A percentile compares a stretch with the other conserved stretches of the same genome.
Conservation (phyloP, 1,140 invertebrate species). For the Neocloeon triangulifer region DNA sequence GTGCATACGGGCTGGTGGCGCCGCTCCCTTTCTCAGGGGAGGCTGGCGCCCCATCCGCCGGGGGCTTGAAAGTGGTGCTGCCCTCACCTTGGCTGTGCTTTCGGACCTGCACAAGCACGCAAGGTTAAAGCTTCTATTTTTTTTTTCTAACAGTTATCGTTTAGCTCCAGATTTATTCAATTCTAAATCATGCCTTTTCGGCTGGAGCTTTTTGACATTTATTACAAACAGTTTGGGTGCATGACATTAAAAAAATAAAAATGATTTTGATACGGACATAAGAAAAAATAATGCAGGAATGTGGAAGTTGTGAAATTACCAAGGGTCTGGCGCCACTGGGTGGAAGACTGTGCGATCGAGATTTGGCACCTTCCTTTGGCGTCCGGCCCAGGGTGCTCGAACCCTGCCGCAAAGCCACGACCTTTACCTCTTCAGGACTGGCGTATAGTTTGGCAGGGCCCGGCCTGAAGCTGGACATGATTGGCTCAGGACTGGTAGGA, state of each 20-base stretch:
- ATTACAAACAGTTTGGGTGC: background rate
- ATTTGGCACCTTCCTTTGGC: background rate
- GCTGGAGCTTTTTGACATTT: no score
- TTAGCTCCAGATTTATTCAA: no score
- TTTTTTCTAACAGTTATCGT: no score
- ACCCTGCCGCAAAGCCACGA: conserved; percentile 40
- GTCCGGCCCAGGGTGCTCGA: background rate
- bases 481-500: conserved; percentile 5
- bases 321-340: conserved; percentile 20
- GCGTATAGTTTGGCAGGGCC: conserved; percentile 70
- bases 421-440: conserved; percentile 59
- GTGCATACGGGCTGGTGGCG: conserved; percentile 17
- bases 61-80: conserved; percentile 2
- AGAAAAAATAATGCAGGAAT: background rate
- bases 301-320: no score
- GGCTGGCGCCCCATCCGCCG: conserved; percentile 1
- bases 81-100: no score
- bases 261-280: background rate
- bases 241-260: no score
- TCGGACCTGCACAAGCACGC: no score
- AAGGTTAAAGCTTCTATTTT: background rate
- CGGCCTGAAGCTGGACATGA: conserved; percentile 69
- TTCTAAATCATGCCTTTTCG: no score
- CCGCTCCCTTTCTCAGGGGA: conserved; percentile 12
- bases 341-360: conserved; percentile 27